Evolutionary conservation across 2,888 invertebrate species (phyloP).

Genomic region (Halictus ligatus): DNA sequence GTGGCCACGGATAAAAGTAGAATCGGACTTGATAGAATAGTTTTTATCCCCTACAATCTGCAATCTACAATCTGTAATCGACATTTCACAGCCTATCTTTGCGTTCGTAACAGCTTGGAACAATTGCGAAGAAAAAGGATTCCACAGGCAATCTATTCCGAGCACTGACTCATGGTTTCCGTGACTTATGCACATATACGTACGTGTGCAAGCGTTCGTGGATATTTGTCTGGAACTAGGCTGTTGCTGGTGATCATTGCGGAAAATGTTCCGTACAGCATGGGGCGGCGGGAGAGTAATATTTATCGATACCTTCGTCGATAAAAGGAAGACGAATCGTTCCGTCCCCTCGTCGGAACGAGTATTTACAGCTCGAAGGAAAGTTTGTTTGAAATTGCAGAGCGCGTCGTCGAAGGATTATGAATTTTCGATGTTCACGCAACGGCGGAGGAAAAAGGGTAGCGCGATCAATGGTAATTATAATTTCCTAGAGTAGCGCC

Average conservation of each 20-base stretch:
- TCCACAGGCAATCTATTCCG: slow-evolving; percentile 31
- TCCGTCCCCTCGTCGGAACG: background rate
- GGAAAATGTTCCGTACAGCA: background rate
- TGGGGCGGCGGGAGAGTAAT: background rate
- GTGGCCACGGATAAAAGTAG: background rate
- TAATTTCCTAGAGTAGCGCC: background rate
- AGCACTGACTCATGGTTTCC: slow-evolving; percentile 30
- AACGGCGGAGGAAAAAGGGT: background rate
- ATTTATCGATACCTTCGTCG: background rate
- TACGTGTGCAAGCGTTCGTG: background rate
- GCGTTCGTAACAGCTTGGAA: background rate
- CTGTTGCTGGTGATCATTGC: background rate
- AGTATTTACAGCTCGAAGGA: background rate
- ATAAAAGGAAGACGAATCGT: background rate
- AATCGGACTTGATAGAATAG: background rate
- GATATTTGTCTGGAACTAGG: background rate
- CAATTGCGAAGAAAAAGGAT: slow-evolving; percentile 11
- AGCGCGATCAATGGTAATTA: background rate
- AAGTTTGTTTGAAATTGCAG: background rate
- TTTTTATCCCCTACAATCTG: background rate
- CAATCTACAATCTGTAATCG: background rate
- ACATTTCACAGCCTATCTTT: background rate
- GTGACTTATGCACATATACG: background rate
- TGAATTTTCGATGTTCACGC: background rate
- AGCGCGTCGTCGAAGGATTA: background rate